Conservation (phyloP, 2,888 invertebrate genomes). For the Cantharis flavilabris region DNA sequence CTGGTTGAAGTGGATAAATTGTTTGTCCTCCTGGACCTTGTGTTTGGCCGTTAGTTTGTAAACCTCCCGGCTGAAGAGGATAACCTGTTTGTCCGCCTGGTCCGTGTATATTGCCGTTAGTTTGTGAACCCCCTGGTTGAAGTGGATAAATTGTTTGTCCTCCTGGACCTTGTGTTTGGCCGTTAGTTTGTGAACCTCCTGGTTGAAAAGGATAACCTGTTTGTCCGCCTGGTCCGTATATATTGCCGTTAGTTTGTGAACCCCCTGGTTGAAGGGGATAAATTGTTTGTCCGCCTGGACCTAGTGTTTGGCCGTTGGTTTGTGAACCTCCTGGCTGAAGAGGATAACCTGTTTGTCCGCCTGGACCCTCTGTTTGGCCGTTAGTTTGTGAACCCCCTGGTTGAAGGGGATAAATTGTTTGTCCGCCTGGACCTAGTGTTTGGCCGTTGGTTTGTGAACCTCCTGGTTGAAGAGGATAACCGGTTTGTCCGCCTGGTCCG, state of each 20-base stretch:
- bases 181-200: too few species aligned
- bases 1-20: too few species aligned
- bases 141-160: too few species aligned
- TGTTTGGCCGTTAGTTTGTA: too few species aligned
- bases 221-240: too few species aligned
- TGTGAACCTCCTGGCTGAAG: constrained; percentile 3
- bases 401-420: constrained; percentile 3
- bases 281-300: neutral
- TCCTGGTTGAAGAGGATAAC: constrained; percentile 13
- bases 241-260: neutral
- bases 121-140: too few species aligned
- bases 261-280: constrained; percentile 8
- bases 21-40: too few species aligned
- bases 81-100: too few species aligned
- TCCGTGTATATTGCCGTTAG: too few species aligned
- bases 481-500: neutral
- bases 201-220: too few species aligned
- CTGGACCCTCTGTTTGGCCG: neutral
- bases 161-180: too few species aligned
- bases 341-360: neutral
- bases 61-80: too few species aligned
- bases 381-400: constrained; percentile 5
- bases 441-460: constrained; percentile 2
- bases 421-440: constrained; percentile 23
- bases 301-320: neutral